Conservation (phyloP, 2,113 vertebrate genomes). For the Colistium nudipinnis region DNA sequence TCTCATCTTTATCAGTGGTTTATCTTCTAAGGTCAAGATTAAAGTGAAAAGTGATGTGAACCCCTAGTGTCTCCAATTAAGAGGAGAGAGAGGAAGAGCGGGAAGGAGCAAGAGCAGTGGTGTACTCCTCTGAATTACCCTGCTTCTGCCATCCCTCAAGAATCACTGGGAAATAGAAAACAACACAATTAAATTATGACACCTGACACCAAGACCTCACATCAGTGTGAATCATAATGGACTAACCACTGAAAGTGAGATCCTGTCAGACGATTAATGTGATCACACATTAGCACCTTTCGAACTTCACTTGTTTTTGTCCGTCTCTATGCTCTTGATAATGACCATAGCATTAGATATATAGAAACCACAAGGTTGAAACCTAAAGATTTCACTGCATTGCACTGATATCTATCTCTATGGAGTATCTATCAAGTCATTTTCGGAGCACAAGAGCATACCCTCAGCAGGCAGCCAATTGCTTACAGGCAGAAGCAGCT, state of each 20-base stretch:
- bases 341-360: slow-evolving; percentile 43
- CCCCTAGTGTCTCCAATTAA: slow-evolving; percentile 83
- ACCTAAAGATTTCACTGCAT: slow-evolving; percentile 7
- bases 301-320: slow-evolving; percentile 63
- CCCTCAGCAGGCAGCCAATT: slow-evolving; percentile 16
- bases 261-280: slow-evolving; percentile 81
- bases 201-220: slow-evolving; percentile 84
- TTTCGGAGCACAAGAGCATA: not conserved
- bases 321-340: slow-evolving; percentile 28
- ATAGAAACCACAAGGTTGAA: slow-evolving; percentile 19
- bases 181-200: slow-evolving; percentile 88
- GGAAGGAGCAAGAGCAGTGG: slow-evolving; percentile 43
- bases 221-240: slow-evolving; percentile 83
- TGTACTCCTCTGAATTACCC: slow-evolving; percentile 71
- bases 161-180: slow-evolving; percentile 81
- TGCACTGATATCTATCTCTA: not conserved
- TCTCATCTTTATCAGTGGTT: slow-evolving; percentile 83
- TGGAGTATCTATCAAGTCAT: slow-evolving; percentile 25
- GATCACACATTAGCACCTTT: slow-evolving; percentile 80
- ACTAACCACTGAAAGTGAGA: slow-evolving; percentile 80
- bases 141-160: slow-evolving; percentile 67
- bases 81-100: slow-evolving; percentile 55
- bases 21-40: slow-evolving; percentile 85
- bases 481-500: slow-evolving; percentile 12
- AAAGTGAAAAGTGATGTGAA: slow-evolving; percentile 84